These are phyloP conservation scores for Hypocryptadius cinnamomeus DNA, from an alignment of 2,113 vertebrate species.

Conservation along the genomic window DNA sequence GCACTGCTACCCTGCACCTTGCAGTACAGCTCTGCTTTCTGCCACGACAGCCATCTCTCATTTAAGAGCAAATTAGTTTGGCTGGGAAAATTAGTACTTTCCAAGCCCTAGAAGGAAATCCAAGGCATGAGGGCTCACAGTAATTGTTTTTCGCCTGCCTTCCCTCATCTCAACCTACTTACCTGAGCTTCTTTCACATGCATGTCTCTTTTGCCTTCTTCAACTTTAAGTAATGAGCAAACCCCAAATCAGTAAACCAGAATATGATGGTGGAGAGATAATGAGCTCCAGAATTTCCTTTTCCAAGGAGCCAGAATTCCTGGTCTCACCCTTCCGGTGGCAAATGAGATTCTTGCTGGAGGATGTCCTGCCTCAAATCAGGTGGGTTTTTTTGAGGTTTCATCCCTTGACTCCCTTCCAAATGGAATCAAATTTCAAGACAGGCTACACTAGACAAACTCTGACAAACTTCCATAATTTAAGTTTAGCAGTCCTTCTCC, in stretches of 20 bases:
- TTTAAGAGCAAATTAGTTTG: neutral
- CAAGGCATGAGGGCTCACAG: neutral
- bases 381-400: slow-evolving; percentile 35
- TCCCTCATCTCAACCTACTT: neutral
- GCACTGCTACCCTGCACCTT: neutral
- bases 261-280: neutral
- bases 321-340: slow-evolving; percentile 12
- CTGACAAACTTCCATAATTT: neutral
- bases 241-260: neutral
- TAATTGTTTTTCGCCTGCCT: neutral
- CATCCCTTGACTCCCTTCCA: slow-evolving; percentile 17
- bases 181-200: neutral
- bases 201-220: neutral
- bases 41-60: neutral
- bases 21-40: neutral
- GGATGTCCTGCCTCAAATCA: slow-evolving; percentile 15
- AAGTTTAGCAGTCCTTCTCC: neutral
- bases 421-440: slow-evolving; percentile 11
- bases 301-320: slow-evolving; percentile 29
- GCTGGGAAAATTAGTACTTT: neutral
- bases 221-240: slow-evolving; percentile 5
- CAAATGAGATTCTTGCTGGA: slow-evolving; percentile 37
- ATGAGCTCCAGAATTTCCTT: slow-evolving; percentile 18
- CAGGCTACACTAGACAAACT: neutral
- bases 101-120: neutral